Conservation (phyloP, 2,797 vertebrate genomes). For the Falco berigora region DNA sequence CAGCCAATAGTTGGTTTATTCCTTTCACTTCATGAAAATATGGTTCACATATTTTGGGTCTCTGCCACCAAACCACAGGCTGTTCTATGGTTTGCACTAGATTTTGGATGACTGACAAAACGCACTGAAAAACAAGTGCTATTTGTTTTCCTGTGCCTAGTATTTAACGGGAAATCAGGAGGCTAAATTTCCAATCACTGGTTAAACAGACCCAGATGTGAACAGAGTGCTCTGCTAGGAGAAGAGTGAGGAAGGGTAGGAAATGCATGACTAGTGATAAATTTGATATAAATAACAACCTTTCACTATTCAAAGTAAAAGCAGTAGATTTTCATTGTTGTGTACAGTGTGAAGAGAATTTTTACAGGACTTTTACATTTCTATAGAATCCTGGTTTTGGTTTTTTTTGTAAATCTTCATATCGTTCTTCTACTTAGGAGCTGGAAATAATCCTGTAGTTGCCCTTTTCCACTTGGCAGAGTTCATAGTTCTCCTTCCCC, state of each 20-base stretch:
- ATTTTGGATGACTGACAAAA: slow-evolving; percentile 79
- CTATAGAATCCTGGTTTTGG: not conserved
- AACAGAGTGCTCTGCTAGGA: slow-evolving; percentile 6
- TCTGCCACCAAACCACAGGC: slow-evolving; percentile 74
- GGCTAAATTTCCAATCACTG: slow-evolving; percentile 78
- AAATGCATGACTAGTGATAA: slow-evolving; percentile 48
- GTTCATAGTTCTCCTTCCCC: not conserved
- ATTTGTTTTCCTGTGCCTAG: slow-evolving; percentile 80
- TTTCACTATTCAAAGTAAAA: slow-evolving; percentile 41
- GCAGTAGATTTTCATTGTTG: not conserved
- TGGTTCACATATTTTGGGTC: slow-evolving; percentile 67
- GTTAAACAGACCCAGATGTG: slow-evolving; percentile 80
- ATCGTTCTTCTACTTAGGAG: not conserved
- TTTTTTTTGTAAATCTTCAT: not conserved
- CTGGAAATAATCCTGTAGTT: slow-evolving; percentile 38
- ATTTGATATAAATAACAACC: slow-evolving; percentile 42
- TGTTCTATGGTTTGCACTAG: slow-evolving; percentile 66
- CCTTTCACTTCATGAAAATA: slow-evolving; percentile 61
- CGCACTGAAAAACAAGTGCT: slow-evolving; percentile 80
- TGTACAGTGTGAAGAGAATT: slow-evolving; percentile 54
- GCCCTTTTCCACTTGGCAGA: slow-evolving; percentile 21
- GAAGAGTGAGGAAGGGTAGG: slow-evolving; percentile 48
- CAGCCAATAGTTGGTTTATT: slow-evolving; percentile 58
- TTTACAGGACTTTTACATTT: not conserved
- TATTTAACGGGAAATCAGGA: slow-evolving; percentile 83